Evolutionary conservation across 1,140 invertebrate species (phyloP).

Genomic region (Telenomus remus): DNA sequence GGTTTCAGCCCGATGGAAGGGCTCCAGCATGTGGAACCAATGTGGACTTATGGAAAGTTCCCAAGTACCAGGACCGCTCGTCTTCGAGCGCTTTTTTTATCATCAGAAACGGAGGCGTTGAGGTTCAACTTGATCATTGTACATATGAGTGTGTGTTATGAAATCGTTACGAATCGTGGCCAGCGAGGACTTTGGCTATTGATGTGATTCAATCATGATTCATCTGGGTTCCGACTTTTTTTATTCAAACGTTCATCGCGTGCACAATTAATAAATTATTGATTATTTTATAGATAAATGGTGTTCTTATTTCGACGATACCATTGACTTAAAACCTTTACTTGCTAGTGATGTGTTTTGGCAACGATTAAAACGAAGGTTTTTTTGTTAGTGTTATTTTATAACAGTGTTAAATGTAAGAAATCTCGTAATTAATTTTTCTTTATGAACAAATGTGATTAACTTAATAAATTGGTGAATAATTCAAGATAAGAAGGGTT

Average conservation of each 20-base stretch:
- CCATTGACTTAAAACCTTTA: slow-evolving; percentile 3
- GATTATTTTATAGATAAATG: slow-evolving; percentile 31
- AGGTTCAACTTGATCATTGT: slow-evolving; percentile 7
- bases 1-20: background rate
- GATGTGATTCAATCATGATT: background rate
- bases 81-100: background rate
- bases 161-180: slow-evolving; percentile 23
- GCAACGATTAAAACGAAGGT: no score
- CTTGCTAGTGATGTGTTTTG: no score
- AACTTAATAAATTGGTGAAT: no score
- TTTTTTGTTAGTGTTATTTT: no score
- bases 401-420: no score
- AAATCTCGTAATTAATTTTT: no score
- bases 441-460: no score
- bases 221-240: background rate
- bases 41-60: no score
- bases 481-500: no score
- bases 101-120: background rate
- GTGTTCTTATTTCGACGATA: slow-evolving; percentile 30
- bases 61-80: no score
- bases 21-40: no score
- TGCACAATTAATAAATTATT: slow-evolving; percentile 48
- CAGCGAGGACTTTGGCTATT: slow-evolving; percentile 17
- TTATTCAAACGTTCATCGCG: slow-evolving; percentile 42
- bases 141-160: slow-evolving; percentile 9